Evolutionary conservation across 2,113 vertebrate species (phyloP), one percentile per base, ranked within the genome.

Genomic region (Lethenteron reissneri): DNA sequence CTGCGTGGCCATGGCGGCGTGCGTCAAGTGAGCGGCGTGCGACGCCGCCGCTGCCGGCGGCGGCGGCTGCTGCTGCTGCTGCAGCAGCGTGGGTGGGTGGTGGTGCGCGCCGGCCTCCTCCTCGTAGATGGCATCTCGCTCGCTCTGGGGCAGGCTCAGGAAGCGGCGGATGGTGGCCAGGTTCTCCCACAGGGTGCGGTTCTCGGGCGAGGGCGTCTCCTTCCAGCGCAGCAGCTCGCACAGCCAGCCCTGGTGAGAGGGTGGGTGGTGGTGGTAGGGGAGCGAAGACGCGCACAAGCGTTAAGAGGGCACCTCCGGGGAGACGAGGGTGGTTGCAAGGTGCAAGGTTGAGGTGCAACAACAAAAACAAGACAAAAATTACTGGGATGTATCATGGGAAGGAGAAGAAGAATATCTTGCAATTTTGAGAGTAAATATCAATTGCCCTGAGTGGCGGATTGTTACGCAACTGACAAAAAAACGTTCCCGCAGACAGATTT

Each of bases 191-290:
- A 99, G 85, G 1, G 94, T 99, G 72, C 94, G 87, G 79, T 99
- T 99, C 80, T 99, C 94, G 0, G 91, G 94, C 69, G 88, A 96
- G 3, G 94, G 94, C 75, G 86, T 96, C 79, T 99, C 94, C 73
- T 99, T 99, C 94, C 94, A 99, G 75, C 94, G 90, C 56, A 99
- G 87, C 73, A 99, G 81, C 78, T 99, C 94, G 4, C 94, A 99
- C 69, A 99, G 80, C 94, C 94, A 99, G 68, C 94, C 92, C 94
- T 99, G 41, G 41, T 6, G 41, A 41, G 41, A 41, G 41, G 41
- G 41, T 41, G 41, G 41, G 25, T 41, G 25, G 41, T 41, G 41
- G 41, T 41, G 41, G 41, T 41, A 5, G 41, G 41, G 41, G 41
- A 21, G 21, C 5, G 5, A 41, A 41, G 41, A 41, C 5, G 41